Conservation (phyloP, 2,888 invertebrate species). For the Scaptomyza polygonia region DNA sequence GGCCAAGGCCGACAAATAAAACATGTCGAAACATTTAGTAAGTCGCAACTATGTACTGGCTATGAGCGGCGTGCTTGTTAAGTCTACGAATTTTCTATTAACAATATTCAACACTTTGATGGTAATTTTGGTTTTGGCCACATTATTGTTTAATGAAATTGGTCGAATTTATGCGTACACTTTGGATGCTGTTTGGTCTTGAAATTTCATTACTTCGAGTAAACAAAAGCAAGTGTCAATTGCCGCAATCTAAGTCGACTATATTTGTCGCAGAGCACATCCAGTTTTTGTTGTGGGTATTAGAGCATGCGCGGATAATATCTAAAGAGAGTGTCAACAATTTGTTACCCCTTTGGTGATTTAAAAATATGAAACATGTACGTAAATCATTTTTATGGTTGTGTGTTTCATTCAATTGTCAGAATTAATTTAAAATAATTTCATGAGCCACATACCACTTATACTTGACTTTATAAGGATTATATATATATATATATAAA, state of each 20-base stretch:
- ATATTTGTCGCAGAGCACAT: not conserved
- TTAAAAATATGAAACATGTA: conserved; percentile 47
- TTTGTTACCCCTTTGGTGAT: conserved; percentile 38
- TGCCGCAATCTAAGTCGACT: conserved; percentile 8
- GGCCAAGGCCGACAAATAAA: conserved; percentile 31
- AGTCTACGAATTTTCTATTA: conserved; percentile 1
- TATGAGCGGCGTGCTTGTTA: not conserved
- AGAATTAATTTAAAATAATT: conserved; percentile 78
- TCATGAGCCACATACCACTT: conserved; percentile 33
- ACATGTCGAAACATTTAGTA: conserved; percentile 5
- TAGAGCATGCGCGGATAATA: conserved; percentile 73
- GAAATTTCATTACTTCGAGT: conserved; percentile 77
- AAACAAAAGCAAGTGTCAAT: conserved; percentile 72
- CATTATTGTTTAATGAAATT: conserved; percentile 72
- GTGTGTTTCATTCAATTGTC: conserved; percentile 71
- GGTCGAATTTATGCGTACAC: conserved; percentile 51
- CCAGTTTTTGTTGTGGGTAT: not conserved
- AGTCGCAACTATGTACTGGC: conserved; percentile 1
- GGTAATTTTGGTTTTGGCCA: too few species aligned
- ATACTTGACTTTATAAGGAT: conserved; percentile 9
- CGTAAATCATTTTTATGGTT: conserved; percentile 61
- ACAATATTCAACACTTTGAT: conserved; percentile 18
- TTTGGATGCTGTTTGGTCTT: conserved; percentile 57
- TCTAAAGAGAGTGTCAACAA: conserved; percentile 49
- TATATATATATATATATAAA: conserved; percentile 18